Base-by-base conservation (phyloP, 1,140 invertebrate species). In the Formica selysi region DNA sequence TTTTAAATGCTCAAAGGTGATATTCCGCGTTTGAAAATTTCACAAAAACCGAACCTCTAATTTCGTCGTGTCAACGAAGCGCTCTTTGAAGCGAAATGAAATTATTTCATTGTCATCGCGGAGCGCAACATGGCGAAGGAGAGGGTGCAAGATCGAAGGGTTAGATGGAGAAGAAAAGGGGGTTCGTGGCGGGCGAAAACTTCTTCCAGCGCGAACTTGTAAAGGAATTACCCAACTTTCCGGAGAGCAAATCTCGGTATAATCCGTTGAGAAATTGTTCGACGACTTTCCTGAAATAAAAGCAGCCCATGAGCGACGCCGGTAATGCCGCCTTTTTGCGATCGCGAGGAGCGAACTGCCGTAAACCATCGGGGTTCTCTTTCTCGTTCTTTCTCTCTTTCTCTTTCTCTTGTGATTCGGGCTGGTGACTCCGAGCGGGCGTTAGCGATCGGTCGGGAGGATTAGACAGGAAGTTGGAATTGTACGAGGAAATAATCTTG, bases 251-350 rank as follows among this genome's bases (percentile, higher is more conserved):
- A 70, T 89, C 88, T 87, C 44, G 65, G 22, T 85, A 83, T 90
- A 87, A 90, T 89, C 71, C 88, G 73, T 76, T 79, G 86, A 79
- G 83, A 89, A 86, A 86, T 88, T 86, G 89, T 88, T 89, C 86
- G 57, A 90, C 86, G 81, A 89, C 51, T 83, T 70, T 36, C 62
- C n/a, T 68, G 79, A 87, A 89, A 87, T 84, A 80, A 86, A 90
- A 83, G 76, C 57, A 48, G 62, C 70, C 68, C 79, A 41, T 80
- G 61, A 76, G 74, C 32, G 44, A 87, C 57, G 48, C 65, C 51
- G 78, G 38, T 78, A 84, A 88, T 78, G 38, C 64, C 54, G 48
- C 2, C 51, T 73, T 86, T 26, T 70, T 57, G 64, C 41, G 61
- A 76, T 61, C 85, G 38, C 44, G 44, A 59, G 54, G n/a, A 76